A percentile compares a stretch with the other conserved stretches of the same genome.
Conservation (phyloP, 1,140 invertebrate genomes). For the Saccostrea cuccullata region DNA sequence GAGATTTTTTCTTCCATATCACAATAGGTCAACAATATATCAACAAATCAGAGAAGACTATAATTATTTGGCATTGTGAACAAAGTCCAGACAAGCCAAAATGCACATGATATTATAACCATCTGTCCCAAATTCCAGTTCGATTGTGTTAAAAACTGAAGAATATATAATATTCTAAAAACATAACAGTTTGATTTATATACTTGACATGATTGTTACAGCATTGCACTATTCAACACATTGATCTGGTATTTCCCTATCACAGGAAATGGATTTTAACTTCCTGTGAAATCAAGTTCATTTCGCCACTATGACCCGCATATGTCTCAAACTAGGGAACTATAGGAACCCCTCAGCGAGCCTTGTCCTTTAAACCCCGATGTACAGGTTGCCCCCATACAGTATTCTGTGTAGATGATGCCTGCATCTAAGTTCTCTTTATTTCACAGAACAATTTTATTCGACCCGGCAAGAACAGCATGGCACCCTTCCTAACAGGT, state of each 20-base stretch:
- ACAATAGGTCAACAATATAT: constrained; percentile 28
- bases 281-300: background rate
- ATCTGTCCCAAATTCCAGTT: background rate
- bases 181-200: background rate
- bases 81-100: background rate
- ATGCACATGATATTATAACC: background rate
- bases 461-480: background rate
- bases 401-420: background rate
- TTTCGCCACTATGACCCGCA: background rate
- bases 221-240: background rate
- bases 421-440: background rate
- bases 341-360: background rate
- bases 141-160: background rate
- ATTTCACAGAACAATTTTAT: background rate
- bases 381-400: background rate
- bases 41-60: background rate
- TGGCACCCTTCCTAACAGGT: background rate
- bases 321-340: background rate
- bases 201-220: background rate
- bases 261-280: background rate
- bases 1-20: constrained; percentile 26
- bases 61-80: background rate
- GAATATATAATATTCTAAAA: constrained; percentile 7
- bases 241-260: background rate
- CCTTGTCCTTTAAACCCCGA: background rate